Evolutionary conservation across 2,797 vertebrate species (phyloP).

Genomic region (Sebastes itinus): DNA sequence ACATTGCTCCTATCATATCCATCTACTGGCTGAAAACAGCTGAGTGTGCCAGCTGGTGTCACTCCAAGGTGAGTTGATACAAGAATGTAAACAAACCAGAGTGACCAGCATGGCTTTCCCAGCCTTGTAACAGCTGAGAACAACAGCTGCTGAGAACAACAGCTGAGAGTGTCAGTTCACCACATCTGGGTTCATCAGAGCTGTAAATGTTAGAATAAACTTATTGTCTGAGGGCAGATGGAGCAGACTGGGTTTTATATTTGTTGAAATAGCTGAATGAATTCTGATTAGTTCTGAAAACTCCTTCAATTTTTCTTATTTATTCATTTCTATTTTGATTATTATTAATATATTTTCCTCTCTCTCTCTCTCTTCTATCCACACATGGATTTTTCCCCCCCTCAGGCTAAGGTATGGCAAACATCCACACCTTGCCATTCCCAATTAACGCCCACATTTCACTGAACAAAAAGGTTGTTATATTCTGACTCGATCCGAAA

Average conservation of each 20-base stretch:
- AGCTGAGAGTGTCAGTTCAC: background rate
- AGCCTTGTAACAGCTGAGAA: background rate
- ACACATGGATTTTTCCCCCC: background rate
- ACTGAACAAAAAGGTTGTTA: slow-evolving; percentile 41
- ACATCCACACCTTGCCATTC: slow-evolving; percentile 54
- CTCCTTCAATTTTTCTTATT: background rate
- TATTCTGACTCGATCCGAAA: slow-evolving; percentile 26
- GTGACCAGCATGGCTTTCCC: slow-evolving; percentile 1
- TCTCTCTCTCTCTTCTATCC: background rate
- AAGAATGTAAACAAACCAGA: slow-evolving; percentile 62
- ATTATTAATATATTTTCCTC: background rate
- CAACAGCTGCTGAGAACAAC: slow-evolving; percentile 6
- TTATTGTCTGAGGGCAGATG: background rate
- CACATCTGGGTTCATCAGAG: background rate
- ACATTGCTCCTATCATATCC: background rate
- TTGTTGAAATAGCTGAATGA: background rate
- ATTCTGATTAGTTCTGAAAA: background rate
- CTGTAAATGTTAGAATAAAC: background rate
- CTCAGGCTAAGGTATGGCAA: slow-evolving; percentile 8
- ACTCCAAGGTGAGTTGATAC: slow-evolving; percentile 16
- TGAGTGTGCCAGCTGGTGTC: slow-evolving; percentile 25
- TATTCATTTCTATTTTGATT: background rate
- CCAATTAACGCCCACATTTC: slow-evolving; percentile 63
- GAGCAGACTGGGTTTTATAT: background rate
- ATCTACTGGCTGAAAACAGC: slow-evolving; percentile 1